Base-by-base conservation (phyloP, 2,113 vertebrate genomes). In the Grantiella picta region DNA sequence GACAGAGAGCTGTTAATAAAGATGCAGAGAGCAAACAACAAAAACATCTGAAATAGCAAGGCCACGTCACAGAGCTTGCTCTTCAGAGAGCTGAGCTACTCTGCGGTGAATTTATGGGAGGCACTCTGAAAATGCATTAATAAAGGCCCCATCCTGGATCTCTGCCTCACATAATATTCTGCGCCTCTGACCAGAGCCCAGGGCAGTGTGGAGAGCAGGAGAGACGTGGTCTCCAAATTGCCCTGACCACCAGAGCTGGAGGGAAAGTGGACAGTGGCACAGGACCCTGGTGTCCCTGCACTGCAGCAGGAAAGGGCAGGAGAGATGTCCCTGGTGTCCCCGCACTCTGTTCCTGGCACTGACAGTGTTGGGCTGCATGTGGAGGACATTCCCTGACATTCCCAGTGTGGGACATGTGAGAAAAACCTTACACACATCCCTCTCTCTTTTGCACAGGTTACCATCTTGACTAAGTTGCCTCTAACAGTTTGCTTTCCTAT, bases 221-320 rank as follows among this genome's bases (percentile, higher is more conserved):
- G 12, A 29, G 22, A 24, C 0, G 0, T 11, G 40, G 66, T 2
- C 10, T 3, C 25, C 11, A 31, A 0, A 22, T 31, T 3, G 3
- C 25, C 47, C 79, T 36, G 66, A 14, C 12, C 38, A 4, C 17
- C 0, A 12, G 31, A 31, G 28, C 9, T 9, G 0, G 0, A 50
- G 44, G 49, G 52, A 35, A 27, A 49, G 28, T 28, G 24, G 24
- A 47, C 40, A 38, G 49, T 1, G 5, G 15, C 45, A 18, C 1
- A 8, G 36, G 28, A 68, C 31, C 10, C 38, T 21, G 45, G 47
- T 50, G 72, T 27, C 29, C 42, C 64, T 17, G 35, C 14, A 18
- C 18, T 45, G 44, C 14, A 33, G 0, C 0, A 76, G 47, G 56
- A 38, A 35, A 44, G 28, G 35, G 15, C 10, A 70, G 31, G 23